Conservation (phyloP, 2,113 vertebrate species). For the Festucalex cinctus region DNA sequence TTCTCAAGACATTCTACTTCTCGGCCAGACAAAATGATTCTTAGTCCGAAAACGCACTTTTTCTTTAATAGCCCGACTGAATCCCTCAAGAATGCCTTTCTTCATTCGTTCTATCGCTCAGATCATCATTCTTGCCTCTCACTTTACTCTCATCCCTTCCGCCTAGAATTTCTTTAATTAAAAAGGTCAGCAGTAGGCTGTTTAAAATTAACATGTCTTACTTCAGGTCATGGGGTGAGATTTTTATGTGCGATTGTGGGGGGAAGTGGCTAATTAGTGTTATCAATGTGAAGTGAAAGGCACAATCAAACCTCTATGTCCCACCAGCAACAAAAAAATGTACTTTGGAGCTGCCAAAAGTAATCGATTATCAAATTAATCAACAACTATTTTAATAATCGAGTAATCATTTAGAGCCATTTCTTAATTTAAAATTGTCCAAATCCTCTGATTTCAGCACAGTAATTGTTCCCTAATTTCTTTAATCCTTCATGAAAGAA, state of each 20-base stretch:
- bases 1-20: conserved; percentile 46
- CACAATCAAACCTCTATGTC: neutral
- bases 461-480: too few species aligned
- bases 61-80: conserved; percentile 14
- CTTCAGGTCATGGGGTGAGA: neutral
- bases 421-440: too few species aligned
- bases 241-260: neutral
- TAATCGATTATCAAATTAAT: too few species aligned
- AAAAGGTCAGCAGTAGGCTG: neutral
- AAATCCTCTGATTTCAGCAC: too few species aligned
- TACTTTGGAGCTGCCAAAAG: too few species aligned
- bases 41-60: conserved; percentile 41
- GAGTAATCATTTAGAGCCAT: too few species aligned
- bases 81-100: conserved; percentile 10
- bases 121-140: conserved; percentile 6
- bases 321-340: too few species aligned
- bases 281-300: neutral
- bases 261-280: neutral
- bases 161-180: conserved; percentile 2
- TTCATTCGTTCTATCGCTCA: neutral
- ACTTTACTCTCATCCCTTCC: neutral
- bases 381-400: too few species aligned
- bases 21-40: conserved; percentile 51
- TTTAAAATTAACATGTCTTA: neutral
- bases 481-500: too few species aligned